Evolutionary conservation across 2,797 vertebrate species (phyloP), one percentile per base, ranked within the genome.

Genomic region (Chaetodon trifasciatus): DNA sequence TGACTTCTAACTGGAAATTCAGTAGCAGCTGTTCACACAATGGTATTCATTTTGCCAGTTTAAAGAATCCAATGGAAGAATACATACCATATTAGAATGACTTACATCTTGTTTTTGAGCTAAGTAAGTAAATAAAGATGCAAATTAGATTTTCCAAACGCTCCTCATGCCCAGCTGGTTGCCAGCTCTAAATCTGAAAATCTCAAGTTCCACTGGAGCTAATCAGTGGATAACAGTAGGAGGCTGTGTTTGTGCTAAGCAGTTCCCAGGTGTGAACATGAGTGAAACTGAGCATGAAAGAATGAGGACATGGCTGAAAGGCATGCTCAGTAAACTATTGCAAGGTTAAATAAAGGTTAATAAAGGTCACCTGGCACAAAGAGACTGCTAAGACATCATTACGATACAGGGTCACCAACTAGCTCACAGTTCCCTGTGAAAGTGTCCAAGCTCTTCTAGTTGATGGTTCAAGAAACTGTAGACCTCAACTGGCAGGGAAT

Each of bases 1-100:
- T 68, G 60, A 72, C n/a, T 74, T 42, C 52, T 68, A 17, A 76
- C 13, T 70, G 46, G 77, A 86, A 63, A 76, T 81, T 69, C 52
- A 53, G 52, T 19, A 62, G 72, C 77, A 79, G 72, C 66, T 79
- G 72, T 74, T 81, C 62, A 55, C 37, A 74, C 70, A 50, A 11
- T 71, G 66, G 42, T 19, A 56, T 77, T 77, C 1, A 63, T 40
- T 44, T 24, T 35, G 19, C 13, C 39, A 52, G 10, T 70, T 64
- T 65, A 32, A 67, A 28, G 53, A 81, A 58, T 70, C 10, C 1
- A 46, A 7, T 11, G 21, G 3, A 35, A 47, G 24, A 52, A 28
- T 46, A 23, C n/a, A 24, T 76, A 15, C n/a, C 2, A 23, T 67
- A 24, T 46, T 21, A 52, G 19, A 35, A 72, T 46, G 12, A 40